Percentiles rank a stretch among this genome's conserved stretches.
These are phyloP conservation scores for Elaphurus davidianus DNA, from an alignment of 2,113 vertebrate genomes.

Conservation along the genomic window DNA sequence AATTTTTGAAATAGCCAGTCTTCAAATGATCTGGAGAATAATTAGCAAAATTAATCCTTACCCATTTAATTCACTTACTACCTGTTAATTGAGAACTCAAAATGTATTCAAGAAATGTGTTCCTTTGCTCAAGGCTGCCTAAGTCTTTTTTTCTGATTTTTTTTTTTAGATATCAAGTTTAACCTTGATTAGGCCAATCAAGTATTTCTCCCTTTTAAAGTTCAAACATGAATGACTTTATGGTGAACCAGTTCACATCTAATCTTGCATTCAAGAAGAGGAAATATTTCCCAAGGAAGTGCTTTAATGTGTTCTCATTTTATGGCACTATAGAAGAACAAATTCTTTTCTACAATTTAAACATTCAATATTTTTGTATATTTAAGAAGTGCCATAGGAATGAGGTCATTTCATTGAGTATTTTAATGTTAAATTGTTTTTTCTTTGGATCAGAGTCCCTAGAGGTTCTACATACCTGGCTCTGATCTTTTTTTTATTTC, in stretches of 20 bases:
- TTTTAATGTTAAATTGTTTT: constrained; percentile 58
- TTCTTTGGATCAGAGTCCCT: background rate
- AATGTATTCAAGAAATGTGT: background rate
- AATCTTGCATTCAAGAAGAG: constrained; percentile 20
- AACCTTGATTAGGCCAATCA: background rate
- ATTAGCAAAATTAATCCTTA: background rate
- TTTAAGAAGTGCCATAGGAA: constrained; percentile 27
- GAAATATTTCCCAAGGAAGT: constrained; percentile 33
- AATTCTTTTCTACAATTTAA: background rate
- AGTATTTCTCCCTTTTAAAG: constrained; percentile 24
- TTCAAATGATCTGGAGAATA: background rate
- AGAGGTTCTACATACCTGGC: background rate
- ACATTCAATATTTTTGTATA: constrained; percentile 39
- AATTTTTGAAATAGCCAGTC: background rate
- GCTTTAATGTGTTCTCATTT: background rate
- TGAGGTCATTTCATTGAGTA: constrained; percentile 22
- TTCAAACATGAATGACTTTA: background rate
- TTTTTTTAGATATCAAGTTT: background rate
- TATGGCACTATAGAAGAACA: background rate
- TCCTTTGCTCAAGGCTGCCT: background rate
- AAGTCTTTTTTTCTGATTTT: background rate
- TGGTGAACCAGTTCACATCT: background rate
- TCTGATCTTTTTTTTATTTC: constrained; percentile 45
- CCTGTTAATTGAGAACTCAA: background rate
- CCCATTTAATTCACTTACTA: background rate